Evolutionary conservation across 2,797 vertebrate genomes (phyloP), one percentile per base, ranked within the genome.

Genomic region (Sebastes cheni): DNA sequence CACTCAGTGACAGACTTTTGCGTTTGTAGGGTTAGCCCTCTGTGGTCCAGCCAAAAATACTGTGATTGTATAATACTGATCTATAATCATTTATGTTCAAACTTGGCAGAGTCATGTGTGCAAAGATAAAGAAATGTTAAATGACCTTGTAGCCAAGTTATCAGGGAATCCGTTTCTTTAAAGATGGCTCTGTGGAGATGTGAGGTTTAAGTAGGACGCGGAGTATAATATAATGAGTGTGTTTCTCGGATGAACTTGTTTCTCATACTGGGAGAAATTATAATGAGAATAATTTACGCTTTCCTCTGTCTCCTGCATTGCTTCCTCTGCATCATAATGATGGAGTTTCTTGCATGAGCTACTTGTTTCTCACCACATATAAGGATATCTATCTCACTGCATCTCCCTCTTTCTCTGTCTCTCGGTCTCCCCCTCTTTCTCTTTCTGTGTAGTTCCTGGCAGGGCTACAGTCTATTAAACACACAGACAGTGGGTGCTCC

Each of bases 391-490:
- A 56, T 32, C 69, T 85, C 80, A 18, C 75, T 86, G 72, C 68
- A 4, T 87, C 79, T 39, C 61, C 71, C 78, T 69, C 61, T 75
- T 56, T 34, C 54, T 69, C 29, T 71, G 18, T 79, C 69, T 68
- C 39, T 68, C 59, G 73, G 62, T 60, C 58, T 56, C 34, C 27
- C 60, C 16, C 52, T 52, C 74, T 72, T 11, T 73, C 77, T 29
- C 65, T 68, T 67, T 81, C 87, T 92, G 73, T 92, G 88, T 93
- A 89, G 87, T 92, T 88, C 79, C 89, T 93, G 93, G 92, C 92
- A 91, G 83, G 85, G 86, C 90, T 91, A 86, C 86, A 88, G 88
- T 93, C 91, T 92, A 82, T 94, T 93, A 94, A 93, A 93, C 80
- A 90, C 91, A 90, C 83, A 93, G 90, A 90, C 86, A 88, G 86